Percentiles rank a stretch among this genome's conserved stretches.
Evolutionary conservation across 1,140 invertebrate species (phyloP).

Genomic region (Lamellibrachia luymesi): DNA sequence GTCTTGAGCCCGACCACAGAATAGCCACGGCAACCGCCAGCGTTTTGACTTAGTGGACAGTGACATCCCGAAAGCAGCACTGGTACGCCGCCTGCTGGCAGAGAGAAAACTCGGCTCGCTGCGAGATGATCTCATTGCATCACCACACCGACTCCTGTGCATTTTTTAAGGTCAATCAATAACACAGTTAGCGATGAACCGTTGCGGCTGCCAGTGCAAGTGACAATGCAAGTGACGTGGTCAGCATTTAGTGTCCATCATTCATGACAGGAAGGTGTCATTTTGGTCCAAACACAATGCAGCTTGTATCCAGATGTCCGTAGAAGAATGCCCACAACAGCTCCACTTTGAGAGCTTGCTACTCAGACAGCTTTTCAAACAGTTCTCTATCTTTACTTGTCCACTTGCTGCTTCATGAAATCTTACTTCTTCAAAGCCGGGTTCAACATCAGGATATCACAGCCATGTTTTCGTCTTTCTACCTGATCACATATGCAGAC

Average conservation of each 20-base stretch:
- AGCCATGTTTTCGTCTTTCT: too few species aligned
- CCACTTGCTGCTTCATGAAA: too few species aligned
- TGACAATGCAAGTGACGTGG: neutral
- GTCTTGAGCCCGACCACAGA: neutral
- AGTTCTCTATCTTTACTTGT: neutral
- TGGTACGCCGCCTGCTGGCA: neutral
- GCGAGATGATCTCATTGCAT: neutral
- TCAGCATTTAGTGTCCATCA: neutral
- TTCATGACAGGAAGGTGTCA: neutral
- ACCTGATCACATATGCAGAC: neutral
- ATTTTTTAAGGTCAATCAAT: constrained; percentile 6
- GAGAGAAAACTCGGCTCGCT: neutral
- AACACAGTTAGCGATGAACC: neutral
- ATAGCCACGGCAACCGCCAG: neutral
- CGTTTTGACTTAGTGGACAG: neutral
- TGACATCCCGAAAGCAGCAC: neutral
- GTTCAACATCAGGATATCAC: too few species aligned
- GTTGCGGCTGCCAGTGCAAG: neutral
- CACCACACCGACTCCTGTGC: neutral
- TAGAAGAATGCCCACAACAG: neutral
- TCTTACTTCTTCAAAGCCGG: too few species aligned
- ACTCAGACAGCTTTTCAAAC: neutral
- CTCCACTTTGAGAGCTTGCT: neutral
- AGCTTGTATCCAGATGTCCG: neutral
- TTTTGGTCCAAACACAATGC: neutral